Percentiles rank a stretch among this genome's conserved stretches.
phyloP scores from a whole-genome alignment of 2,888 invertebrate species.

The Eupithecia dodoneata region DNA sequence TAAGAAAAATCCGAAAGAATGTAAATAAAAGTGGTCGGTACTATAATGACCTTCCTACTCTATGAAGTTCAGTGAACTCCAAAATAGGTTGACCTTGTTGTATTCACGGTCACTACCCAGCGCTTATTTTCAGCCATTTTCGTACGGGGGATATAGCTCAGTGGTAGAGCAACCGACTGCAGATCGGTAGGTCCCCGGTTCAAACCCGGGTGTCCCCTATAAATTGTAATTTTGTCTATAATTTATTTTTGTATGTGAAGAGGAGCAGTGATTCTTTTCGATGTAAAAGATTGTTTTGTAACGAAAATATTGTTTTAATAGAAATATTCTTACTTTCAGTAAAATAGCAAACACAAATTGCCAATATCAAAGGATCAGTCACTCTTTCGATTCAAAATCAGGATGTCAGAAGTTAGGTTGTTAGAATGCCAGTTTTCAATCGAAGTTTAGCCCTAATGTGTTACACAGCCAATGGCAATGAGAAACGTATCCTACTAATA shows the following conservation, averaged over 20 bases:
- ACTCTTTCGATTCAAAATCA: too few relatives aligned
- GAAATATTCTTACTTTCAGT: too few relatives aligned
- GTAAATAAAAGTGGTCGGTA: not conserved
- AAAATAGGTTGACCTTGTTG: not conserved
- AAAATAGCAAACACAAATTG: too few relatives aligned
- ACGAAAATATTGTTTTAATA: too few relatives aligned
- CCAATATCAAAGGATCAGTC: too few relatives aligned
- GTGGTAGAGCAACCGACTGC: conserved; percentile 74
- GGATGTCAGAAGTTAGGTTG: too few relatives aligned
- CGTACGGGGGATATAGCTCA: conserved; percentile 58
- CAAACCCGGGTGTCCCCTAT: conserved; percentile 69
- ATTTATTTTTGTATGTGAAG: not conserved
- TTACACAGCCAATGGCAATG: too few relatives aligned
- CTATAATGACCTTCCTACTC: not conserved
- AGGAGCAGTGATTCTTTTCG: too few relatives aligned
- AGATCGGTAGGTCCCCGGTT: conserved; percentile 74
- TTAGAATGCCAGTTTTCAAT: too few relatives aligned
- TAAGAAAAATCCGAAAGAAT: not conserved
- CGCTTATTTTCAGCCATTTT: not conserved
- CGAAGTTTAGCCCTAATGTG: too few relatives aligned
- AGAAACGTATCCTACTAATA: too few relatives aligned
- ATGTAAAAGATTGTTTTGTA: too few relatives aligned
- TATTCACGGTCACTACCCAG: not conserved
- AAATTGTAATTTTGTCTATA: not conserved
- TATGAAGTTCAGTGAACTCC: not conserved